A percentile compares a stretch with the other conserved stretches of the same genome.
Evolutionary conservation across 2,797 vertebrate species (phyloP).

Genomic region (Semotilus atromaculatus): DNA sequence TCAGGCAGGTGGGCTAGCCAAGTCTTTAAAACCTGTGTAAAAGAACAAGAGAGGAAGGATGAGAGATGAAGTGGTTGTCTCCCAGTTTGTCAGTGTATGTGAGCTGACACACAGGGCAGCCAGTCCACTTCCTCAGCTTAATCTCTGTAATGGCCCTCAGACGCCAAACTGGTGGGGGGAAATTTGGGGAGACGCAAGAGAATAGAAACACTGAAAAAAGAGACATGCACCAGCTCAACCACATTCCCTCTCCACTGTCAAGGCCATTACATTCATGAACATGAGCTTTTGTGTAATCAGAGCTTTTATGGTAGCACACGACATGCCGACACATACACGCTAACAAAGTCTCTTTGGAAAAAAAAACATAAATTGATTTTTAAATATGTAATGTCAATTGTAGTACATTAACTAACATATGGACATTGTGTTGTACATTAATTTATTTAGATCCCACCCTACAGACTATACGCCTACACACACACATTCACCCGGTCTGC

Average conservation of each 20-base stretch:
- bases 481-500: slow-evolving; percentile 1
- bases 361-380: slow-evolving; percentile 12
- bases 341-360: slow-evolving; percentile 24
- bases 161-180: slow-evolving; percentile 77
- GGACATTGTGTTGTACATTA: slow-evolving; percentile 39
- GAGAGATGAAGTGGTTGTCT: slow-evolving; percentile 63
- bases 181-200: slow-evolving; percentile 64
- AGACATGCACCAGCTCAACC: slow-evolving; percentile 43
- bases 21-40: slow-evolving; percentile 12
- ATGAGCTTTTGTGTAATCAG: slow-evolving; percentile 28
- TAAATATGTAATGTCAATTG: slow-evolving; percentile 42
- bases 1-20: background rate
- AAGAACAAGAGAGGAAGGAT: slow-evolving; percentile 63
- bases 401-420: slow-evolving; percentile 30
- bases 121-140: slow-evolving; percentile 82
- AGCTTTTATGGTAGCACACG: slow-evolving; percentile 19
- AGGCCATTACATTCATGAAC: slow-evolving; percentile 43
- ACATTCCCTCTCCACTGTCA: slow-evolving; percentile 25
- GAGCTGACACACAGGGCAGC: slow-evolving; percentile 83
- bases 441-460: slow-evolving; percentile 54
- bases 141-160: slow-evolving; percentile 89
- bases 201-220: slow-evolving; percentile 38
- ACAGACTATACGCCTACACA: slow-evolving; percentile 54
- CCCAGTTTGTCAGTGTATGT: slow-evolving; percentile 79
- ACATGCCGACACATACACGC: slow-evolving; percentile 40